A percentile compares a stretch with the other conserved stretches of the same genome.
Conservation (phyloP, 2,888 invertebrate species). For the Ceratothoa steindachneri region DNA sequence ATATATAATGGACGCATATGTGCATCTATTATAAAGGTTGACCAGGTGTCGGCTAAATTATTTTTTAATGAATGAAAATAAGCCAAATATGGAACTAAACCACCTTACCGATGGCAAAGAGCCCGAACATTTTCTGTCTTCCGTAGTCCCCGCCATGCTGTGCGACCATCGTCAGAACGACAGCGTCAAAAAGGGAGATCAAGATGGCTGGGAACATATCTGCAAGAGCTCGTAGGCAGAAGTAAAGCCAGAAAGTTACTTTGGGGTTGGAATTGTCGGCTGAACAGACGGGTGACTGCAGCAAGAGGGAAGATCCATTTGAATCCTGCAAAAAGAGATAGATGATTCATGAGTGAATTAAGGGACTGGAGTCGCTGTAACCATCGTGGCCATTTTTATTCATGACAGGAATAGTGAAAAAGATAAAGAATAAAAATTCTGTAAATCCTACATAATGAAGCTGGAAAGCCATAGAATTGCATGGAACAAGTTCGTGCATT, state of each 20-base stretch:
- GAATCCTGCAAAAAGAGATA: neutral
- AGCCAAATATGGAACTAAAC: neutral
- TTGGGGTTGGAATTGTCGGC: slow-evolving; percentile 46
- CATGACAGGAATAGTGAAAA: too few relatives aligned
- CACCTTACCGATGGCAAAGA: slow-evolving; percentile 39
- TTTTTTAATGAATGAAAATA: neutral
- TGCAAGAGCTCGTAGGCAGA: slow-evolving; percentile 49
- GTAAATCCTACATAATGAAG: too few relatives aligned
- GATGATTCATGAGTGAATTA: too few relatives aligned
- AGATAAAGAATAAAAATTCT: too few relatives aligned
- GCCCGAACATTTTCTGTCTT: slow-evolving; percentile 44
- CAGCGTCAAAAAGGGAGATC: slow-evolving; percentile 45
- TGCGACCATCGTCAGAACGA: slow-evolving; percentile 42
- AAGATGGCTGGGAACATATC: slow-evolving; percentile 50
- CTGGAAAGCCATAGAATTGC: too few relatives aligned
- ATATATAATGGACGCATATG: too few relatives aligned
- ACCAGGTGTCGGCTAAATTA: too few relatives aligned
- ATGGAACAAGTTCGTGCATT: too few relatives aligned
- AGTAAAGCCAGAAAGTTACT: slow-evolving; percentile 50
- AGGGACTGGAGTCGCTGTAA: too few relatives aligned
- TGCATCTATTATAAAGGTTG: too few relatives aligned
- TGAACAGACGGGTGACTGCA: slow-evolving; percentile 24
- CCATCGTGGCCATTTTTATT: too few relatives aligned
- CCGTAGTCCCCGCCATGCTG: slow-evolving; percentile 47
- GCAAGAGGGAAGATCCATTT: slow-evolving; percentile 3